A percentile compares a stretch with the other conserved stretches of the same genome.
These are phyloP conservation scores for Epizoanthus illoricatus DNA, from an alignment of 92 coral and sea anemone genomes.

Conservation along the genomic window DNA sequence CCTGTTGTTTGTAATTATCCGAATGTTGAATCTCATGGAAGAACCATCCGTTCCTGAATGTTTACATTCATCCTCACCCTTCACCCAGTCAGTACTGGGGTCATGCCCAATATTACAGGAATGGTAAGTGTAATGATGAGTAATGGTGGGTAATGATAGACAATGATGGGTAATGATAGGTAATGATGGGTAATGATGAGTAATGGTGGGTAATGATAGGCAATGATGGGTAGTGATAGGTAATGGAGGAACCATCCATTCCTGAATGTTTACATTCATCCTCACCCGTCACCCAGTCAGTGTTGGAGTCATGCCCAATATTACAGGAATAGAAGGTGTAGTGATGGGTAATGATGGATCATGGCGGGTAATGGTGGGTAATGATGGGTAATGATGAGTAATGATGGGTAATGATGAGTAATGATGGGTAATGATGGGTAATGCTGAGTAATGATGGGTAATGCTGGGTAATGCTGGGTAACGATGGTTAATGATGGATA, in stretches of 20 bases:
- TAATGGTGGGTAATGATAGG: background rate
- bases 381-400: no score
- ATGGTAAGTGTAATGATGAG: conserved; percentile 49
- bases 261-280: conserved; percentile 71
- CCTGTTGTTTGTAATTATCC: conserved; percentile 58
- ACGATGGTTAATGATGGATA: no score
- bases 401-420: no score
- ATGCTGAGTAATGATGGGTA: no score
- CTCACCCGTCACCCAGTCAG: conserved; percentile 52
- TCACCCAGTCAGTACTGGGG: conserved; percentile 62
- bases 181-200: background rate
- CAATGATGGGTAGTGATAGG: no score
- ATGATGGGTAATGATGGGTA: no score
- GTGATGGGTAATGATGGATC: no score
- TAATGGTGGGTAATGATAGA: background rate
- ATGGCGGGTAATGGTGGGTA: no score
- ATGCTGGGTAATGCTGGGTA: no score
- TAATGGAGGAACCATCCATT: conserved; percentile 54
- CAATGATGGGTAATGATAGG: conserved; percentile 8
- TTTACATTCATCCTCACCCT: conserved; percentile 55
- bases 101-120: conserved; percentile 86
- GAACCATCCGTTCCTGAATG: conserved; percentile 63
- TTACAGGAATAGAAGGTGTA: conserved; percentile 66
- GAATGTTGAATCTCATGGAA: conserved; percentile 76
- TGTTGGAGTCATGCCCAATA: conserved; percentile 85